Conservation (phyloP, 2,113 vertebrate genomes). For the Ictalurus furcatus region DNA sequence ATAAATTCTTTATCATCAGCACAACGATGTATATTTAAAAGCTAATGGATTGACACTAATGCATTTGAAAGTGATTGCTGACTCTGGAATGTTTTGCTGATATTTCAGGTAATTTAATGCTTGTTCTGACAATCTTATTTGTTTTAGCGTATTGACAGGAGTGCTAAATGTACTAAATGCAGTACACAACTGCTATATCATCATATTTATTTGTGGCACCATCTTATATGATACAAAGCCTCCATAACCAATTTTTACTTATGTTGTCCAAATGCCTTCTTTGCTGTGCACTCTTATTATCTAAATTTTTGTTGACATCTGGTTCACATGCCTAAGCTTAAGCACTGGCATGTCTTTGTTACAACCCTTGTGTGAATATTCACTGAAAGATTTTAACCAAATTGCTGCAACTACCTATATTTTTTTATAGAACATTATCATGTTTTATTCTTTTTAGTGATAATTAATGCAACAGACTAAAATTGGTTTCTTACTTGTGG, state of each 20-base stretch:
- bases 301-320: background rate
- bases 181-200: background rate
- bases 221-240: background rate
- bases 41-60: background rate
- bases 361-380: background rate
- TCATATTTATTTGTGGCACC: background rate
- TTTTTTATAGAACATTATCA: background rate
- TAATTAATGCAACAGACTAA: background rate
- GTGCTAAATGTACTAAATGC: background rate
- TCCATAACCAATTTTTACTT: background rate
- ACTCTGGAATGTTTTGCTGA: background rate
- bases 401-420: background rate
- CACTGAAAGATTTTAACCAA: background rate
- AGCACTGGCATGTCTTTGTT: background rate
- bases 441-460: background rate
- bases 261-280: background rate
- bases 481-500: background rate
- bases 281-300: background rate
- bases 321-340: background rate
- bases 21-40: background rate
- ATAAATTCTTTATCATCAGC: background rate
- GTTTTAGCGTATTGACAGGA: background rate
- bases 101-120: background rate
- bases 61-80: background rate
- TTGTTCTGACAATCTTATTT: background rate